These are phyloP conservation scores for Istiophorus platypterus DNA, from an alignment of 2,113 vertebrate genomes.

Conservation along the genomic window DNA sequence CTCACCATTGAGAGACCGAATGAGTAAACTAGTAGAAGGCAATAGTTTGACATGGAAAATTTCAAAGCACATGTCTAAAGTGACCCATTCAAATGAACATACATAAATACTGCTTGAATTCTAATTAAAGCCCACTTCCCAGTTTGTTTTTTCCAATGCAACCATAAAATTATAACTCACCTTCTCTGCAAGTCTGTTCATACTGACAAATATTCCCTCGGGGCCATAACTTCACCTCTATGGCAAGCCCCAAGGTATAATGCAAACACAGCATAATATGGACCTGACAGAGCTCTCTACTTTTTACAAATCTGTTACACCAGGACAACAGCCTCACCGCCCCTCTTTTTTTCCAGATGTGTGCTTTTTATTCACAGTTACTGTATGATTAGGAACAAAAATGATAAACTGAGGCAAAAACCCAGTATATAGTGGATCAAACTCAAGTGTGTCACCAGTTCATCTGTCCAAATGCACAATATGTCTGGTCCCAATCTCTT, in stretches of 20 bases:
- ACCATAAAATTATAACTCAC: background rate
- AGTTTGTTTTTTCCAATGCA: background rate
- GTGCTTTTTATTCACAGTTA: background rate
- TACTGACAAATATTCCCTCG: constrained; percentile 25
- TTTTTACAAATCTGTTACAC: constrained; percentile 24
- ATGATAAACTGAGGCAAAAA: background rate
- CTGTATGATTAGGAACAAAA: background rate
- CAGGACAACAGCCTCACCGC: background rate
- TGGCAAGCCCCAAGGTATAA: constrained; percentile 25
- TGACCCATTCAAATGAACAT: background rate
- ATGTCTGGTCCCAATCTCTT: background rate
- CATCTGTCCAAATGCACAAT: background rate
- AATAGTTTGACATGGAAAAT: background rate
- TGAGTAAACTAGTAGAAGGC: background rate
- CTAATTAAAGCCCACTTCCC: background rate
- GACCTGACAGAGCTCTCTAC: constrained; percentile 26
- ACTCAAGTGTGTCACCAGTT: background rate
- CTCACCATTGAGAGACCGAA: background rate
- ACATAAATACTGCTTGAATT: background rate
- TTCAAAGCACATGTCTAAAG: background rate
- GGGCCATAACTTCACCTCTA: constrained; percentile 26
- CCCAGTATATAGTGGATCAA: background rate
- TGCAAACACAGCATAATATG: constrained; percentile 33
- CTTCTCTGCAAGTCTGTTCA: constrained; percentile 22
- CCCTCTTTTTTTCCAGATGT: background rate